These are phyloP conservation scores for Delichon dasypus DNA, from an alignment of 2,797 vertebrate genomes.

Conservation along the genomic window DNA sequence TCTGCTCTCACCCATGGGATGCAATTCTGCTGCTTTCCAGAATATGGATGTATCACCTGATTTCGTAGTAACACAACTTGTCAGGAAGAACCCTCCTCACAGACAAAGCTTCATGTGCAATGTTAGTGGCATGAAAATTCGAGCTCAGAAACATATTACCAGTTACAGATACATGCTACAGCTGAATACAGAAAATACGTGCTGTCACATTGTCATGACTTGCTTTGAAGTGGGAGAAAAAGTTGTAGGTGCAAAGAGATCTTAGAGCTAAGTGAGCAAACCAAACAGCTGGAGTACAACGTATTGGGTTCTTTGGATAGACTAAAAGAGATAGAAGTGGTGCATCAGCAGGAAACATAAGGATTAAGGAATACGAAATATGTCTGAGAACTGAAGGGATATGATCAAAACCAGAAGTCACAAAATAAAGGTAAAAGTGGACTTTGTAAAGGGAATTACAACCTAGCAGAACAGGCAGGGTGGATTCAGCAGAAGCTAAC, in stretches of 20 bases:
- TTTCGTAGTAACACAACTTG: not conserved
- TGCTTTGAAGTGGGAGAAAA: slow-evolving; percentile 17
- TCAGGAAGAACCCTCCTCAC: not conserved
- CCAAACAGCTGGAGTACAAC: not conserved
- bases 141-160: not conserved
- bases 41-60: not conserved
- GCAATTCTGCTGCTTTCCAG: not conserved
- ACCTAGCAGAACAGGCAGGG: not conserved
- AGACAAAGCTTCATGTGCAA: not conserved
- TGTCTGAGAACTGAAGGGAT: not conserved
- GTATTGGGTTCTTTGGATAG: not conserved
- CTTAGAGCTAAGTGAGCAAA: not conserved
- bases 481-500: not conserved
- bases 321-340: not conserved
- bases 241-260: slow-evolving; percentile 1
- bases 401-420: slow-evolving; percentile 22
- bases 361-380: not conserved
- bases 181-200: not conserved
- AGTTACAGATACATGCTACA: not conserved
- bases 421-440: slow-evolving; percentile 9
- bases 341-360: not conserved
- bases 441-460: slow-evolving; percentile 9
- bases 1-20: not conserved
- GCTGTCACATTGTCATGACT: not conserved
- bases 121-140: not conserved